Conservation (phyloP, 2,113 vertebrate species). For the Brachionichthys hirsutus region DNA sequence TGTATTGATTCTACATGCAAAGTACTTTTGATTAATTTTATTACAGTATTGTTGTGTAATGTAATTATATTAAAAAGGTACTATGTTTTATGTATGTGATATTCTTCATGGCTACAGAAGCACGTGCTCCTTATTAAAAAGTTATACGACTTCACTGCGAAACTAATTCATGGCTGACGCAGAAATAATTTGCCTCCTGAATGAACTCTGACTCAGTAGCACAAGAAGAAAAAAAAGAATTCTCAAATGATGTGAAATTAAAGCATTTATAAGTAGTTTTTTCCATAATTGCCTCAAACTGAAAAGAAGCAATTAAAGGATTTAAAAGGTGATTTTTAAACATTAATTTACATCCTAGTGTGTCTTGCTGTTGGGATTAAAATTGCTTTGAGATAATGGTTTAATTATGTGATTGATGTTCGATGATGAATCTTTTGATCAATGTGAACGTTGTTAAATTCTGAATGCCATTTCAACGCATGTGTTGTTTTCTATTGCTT, state of each 20-base stretch:
- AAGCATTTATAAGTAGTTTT: too few species aligned
- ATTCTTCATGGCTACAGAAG: too few species aligned
- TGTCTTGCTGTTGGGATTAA: too few species aligned
- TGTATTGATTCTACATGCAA: constrained; percentile 16
- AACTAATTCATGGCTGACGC: not conserved
- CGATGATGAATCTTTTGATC: constrained; percentile 3
- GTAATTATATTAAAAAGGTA: constrained; percentile 1
- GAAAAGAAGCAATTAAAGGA: not conserved
- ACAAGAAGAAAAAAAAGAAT: not conserved
- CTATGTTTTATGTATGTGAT: constrained; percentile 10
- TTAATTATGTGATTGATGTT: not conserved
- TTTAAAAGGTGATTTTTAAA: not conserved
- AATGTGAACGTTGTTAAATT: constrained; percentile 10
- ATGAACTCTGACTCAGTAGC: constrained; percentile 3
- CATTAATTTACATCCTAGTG: not conserved
- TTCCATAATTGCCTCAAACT: not conserved
- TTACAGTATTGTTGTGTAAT: constrained; percentile 1
- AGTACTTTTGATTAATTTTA: constrained; percentile 33
- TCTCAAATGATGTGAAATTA: too few species aligned
- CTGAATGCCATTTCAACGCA: constrained; percentile 6
- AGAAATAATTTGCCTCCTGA: not conserved
- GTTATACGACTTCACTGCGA: constrained; percentile 4
- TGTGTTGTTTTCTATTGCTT: constrained; percentile 12
- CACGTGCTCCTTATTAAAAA: too few species aligned
- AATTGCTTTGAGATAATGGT: not conserved